Evolutionary conservation across 2,888 invertebrate genomes (phyloP).

Genomic region (Andrena fulva): DNA sequence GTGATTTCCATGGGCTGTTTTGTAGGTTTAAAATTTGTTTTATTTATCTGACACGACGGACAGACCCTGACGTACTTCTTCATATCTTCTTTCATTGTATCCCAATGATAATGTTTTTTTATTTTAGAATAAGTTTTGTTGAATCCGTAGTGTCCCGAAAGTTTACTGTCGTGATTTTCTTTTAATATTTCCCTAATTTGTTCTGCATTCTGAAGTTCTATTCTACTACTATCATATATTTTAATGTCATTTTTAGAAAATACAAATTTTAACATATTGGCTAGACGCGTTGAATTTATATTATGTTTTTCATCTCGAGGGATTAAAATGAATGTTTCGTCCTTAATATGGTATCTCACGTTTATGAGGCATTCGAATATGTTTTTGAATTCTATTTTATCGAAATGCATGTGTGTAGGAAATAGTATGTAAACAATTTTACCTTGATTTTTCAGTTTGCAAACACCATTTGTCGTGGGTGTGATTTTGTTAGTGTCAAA

Average conservation of each 20-base stretch:
- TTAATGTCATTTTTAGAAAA: background rate
- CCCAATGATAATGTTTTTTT: constrained; percentile 6
- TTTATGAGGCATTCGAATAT: no score
- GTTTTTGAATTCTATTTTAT: no score
- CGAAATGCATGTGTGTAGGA: no score
- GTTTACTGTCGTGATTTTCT: background rate
- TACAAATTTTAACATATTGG: constrained; percentile 5
- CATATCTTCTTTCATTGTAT: constrained; percentile 1
- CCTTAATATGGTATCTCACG: no score
- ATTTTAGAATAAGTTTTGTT: constrained; percentile 11
- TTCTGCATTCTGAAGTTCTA: background rate
- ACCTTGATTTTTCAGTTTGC: no score
- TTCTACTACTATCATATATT: background rate
- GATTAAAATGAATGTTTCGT: no score
- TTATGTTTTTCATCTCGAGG: no score
- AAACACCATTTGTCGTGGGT: no score
- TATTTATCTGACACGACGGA: constrained; percentile 12
- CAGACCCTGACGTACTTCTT: background rate
- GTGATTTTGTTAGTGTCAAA: no score
- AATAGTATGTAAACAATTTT: no score
- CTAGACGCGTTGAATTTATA: no score
- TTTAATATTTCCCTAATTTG: background rate
- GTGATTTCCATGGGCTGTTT: constrained; percentile 33
- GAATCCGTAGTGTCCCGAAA: constrained; percentile 19
- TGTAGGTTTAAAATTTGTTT: constrained; percentile 24